Evolutionary conservation across 2,888 invertebrate genomes (phyloP), one percentile per base, ranked within the genome.

Genomic region (Morpho achilles): DNA sequence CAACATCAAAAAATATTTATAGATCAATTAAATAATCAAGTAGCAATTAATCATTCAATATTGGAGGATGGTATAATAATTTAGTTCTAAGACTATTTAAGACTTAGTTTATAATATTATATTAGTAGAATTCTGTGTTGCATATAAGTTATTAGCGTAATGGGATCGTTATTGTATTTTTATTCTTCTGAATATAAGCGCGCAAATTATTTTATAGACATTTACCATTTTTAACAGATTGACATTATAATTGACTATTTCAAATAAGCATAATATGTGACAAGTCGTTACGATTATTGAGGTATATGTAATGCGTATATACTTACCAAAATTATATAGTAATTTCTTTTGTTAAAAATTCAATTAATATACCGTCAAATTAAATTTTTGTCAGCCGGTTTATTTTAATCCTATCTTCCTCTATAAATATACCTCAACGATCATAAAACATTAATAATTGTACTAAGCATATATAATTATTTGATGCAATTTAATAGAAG

Each of bases 191-290:
- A 47, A 22, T 23, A 23, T 9, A n/a, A 43, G 39, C 7, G 39
- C 7, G 67, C 67, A 63, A 56, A 63, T 53, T 64, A 60, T 61
- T 64, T 63, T 43, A 65, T 69, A 68, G 55, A 66, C 64, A 69
- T 67, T 52, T 62, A 62, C 61, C 59, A 59, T 58, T 59, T 66
- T 63, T 64, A 72, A 72, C 76, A 78, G 70, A 84, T 88, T 89
- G 88, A 89, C 87, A 77, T 69, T 67, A 76, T 89, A 89, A 89
- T 89, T 89, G 89, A 89, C 88, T 79, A 82, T 81, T 69, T 70
- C 77, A 82, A 76, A 59, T 9, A 64, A 64, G 68, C 67, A 71
- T 9, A 16, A 48, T 71, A 70, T 47, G 56, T 53, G 58, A 44
- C 50, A 56, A 42, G 50, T 46, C 43, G 16, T 32, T 53, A 43